Conservation (phyloP, 2,797 vertebrate genomes). For the Helostoma temminkii region DNA sequence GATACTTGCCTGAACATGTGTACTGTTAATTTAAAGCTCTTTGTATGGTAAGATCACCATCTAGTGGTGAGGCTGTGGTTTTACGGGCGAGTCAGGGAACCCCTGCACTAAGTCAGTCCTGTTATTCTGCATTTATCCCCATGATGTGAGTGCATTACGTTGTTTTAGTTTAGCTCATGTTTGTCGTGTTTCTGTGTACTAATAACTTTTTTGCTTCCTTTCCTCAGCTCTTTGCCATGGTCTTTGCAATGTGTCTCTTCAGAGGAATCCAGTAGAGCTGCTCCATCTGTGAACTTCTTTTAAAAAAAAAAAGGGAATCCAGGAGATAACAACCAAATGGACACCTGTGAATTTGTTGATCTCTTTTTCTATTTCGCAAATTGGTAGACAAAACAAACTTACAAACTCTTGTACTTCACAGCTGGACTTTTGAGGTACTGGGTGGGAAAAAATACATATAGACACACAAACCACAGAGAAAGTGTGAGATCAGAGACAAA, state of each 20-base stretch:
- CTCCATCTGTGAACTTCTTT: slow-evolving; percentile 61
- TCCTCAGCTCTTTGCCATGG: slow-evolving; percentile 93
- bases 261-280: slow-evolving; percentile 92
- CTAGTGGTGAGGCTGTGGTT: slow-evolving; percentile 57
- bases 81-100: no score
- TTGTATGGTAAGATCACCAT: slow-evolving; percentile 50
- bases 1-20: neutral
- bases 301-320: slow-evolving; percentile 81
- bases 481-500: slow-evolving; percentile 61
- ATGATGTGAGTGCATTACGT: no score
- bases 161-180: no score
- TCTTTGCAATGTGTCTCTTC: slow-evolving; percentile 98
- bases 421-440: slow-evolving; percentile 90
- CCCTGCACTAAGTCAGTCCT: no score
- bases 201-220: neutral
- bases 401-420: slow-evolving; percentile 89
- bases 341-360: slow-evolving; percentile 81
- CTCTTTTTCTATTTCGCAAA: slow-evolving; percentile 84
- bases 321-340: slow-evolving; percentile 68
- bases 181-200: neutral
- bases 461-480: slow-evolving; percentile 46
- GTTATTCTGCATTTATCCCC: no score
- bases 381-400: slow-evolving; percentile 74
- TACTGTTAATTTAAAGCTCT: neutral
- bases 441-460: slow-evolving; percentile 70